Percentiles rank a stretch among this genome's conserved stretches.
Conservation (phyloP, 2,797 vertebrate species). For the Lutra lutra region DNA sequence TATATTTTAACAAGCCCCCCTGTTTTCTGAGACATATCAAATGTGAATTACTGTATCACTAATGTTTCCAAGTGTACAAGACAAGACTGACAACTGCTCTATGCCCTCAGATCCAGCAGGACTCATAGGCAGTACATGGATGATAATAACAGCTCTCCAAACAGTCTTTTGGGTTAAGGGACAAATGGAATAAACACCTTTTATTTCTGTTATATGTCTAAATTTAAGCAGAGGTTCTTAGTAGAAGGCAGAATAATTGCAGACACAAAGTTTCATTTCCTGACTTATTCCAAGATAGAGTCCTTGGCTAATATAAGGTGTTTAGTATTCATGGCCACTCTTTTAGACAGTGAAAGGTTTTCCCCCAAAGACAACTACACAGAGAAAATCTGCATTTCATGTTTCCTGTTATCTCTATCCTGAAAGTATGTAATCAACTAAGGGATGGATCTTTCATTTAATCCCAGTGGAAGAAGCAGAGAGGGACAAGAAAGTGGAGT, state of each 20-base stretch:
- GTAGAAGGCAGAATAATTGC: background rate
- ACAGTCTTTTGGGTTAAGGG: background rate
- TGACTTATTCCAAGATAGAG: background rate
- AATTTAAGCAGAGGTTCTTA: background rate
- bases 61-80: background rate
- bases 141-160: background rate
- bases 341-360: slow-evolving; percentile 71
- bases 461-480: background rate
- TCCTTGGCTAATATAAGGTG: slow-evolving; percentile 31
- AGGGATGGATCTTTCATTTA: background rate
- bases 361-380: slow-evolving; percentile 49
- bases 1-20: background rate
- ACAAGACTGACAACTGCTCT: background rate
- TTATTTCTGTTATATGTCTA: background rate
- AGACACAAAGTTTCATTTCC: slow-evolving; percentile 47
- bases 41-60: background rate
- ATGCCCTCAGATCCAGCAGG: background rate
- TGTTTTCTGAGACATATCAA: background rate
- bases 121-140: fast-evolving
- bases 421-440: background rate
- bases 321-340: slow-evolving; percentile 76
- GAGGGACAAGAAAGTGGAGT: background rate
- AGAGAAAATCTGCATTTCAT: slow-evolving; percentile 57
- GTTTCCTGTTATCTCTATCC: slow-evolving; percentile 18
- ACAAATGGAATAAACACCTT: background rate